Base-by-base conservation (phyloP, 1,140 invertebrate genomes). In the Zaprionus tsacasi region DNA sequence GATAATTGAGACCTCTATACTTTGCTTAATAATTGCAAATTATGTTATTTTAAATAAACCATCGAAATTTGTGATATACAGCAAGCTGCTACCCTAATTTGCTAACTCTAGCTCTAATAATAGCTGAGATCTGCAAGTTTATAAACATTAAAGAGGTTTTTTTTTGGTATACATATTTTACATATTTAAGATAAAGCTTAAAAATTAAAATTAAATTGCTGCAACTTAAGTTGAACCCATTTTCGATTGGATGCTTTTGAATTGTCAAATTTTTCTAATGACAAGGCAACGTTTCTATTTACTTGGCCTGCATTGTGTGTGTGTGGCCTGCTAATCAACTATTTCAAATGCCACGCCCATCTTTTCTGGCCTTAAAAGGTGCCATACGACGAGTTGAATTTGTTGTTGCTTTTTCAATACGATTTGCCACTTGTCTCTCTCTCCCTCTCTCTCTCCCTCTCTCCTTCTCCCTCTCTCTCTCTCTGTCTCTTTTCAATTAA, bases 401-500 rank as follows among this genome's bases (percentile, higher is more conserved):
- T 63, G 43, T 27, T 50, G 27, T 43, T 63, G 7, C 12, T 27
- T 12, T 55, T 55, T 27, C 52, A 55, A 50, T 50, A 25, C 45
- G 45, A 25, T 50, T 50, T 50, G 17, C 45, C n/a, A n/a, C 4
- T 13, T n/a, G 3, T 11, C 11, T 12, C 13, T 0, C 12, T 6
- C 13, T 6, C 7, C 1, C n/a, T 43, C 6, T 43, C 0, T 10
- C 38, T n/a, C 4, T n/a, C 38, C 13, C 13, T n/a, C 38, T n/a
- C 0, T n/a, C 38, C n/a, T 5, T 7, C 13, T 7, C n/a, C 6
- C 6, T 45, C 0, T 45, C 40, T 8, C 7, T 40, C 7, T 7
- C 40, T 45, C 3, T 15, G 17, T 50, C n/a, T 8, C 27, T 43
- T 70, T 76, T 75, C 60, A 76, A 70, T 76, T 60, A 71, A 38